Base-by-base conservation (phyloP, 2,113 vertebrate genomes). In the Mormyrus iriodes region DNA sequence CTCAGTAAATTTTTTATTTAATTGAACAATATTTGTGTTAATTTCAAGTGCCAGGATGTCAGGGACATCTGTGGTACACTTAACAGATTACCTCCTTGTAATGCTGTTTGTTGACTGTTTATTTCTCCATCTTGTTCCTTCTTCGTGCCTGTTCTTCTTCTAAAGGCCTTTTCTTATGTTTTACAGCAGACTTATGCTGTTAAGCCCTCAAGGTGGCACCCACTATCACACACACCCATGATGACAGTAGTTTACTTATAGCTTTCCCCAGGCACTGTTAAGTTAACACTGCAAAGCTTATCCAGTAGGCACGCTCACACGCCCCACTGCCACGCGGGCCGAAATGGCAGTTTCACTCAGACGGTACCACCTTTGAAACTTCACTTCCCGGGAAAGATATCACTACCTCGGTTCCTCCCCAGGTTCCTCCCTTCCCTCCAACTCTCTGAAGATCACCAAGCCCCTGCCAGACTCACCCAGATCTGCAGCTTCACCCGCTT, bases 401-500 rank as follows among this genome's bases (percentile, higher is more conserved):
- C 65, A 35, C 12, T 5, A 9, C 4, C 65, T n/a, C 27, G 0
- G 65, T 15, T 73, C 65, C 65, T 73, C n/a, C 12, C 58, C 7
- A 2, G 19, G 53, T 58, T 58, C 53, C 53, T 24, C n/a, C 24
- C 31, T 10, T 76, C 4, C 27, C 69, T 19, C 69, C 27, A 79
- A 35, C 73, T 39, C 35, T 3, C 73, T 8, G 31, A 39, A 42
- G 35, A 31, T 31, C 73, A 19, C 0, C 35, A 39, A 79, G 31
- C 2, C 1, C 35, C 73, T 31, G 15, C 12, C 51, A 89, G 17
- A 92, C 96, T 93, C 93, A 98, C 97, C 97, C 97, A 98, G 90
- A 98, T 98, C 93, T 98, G 97, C 88, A 98, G 91, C 93, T 98
- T 98, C 93, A 98, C 97, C 93, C 97, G 94, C 94, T 98, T 98